Evolutionary conservation across 2,797 vertebrate species (phyloP), one percentile per base, ranked within the genome.

Genomic region (Distichodus sexfasciatus): DNA sequence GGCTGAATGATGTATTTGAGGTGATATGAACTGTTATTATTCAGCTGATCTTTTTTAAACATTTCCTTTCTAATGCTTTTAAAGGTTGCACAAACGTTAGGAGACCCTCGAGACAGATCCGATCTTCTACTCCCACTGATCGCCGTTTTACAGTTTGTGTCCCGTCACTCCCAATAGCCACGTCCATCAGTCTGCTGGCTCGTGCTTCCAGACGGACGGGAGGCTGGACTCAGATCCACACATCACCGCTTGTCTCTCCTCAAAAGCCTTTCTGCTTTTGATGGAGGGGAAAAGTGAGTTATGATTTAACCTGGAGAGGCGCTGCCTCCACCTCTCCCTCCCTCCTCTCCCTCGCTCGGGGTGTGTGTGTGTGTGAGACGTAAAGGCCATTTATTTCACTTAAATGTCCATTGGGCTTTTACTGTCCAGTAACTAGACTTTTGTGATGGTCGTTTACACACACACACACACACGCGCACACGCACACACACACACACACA

Each of bases 371-470:
- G 19, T 58, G 53, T 31, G 15, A 43, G 40, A 72, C 47, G 78
- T 47, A 58, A 59, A 66, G 82, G 71, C 80, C 80, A 85, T 89
- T 90, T 87, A 80, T 82, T 83, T 78, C 85, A 85, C 83, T 87
- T 86, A 82, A 80, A 79, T 76, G 75, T 71, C 84, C 79, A 65
- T 75, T 79, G 71, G 74, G 80, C 82, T 84, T 84, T 82, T 74
- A 77, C 77, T 81, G 85, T 84, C 87, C 86, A 83, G 78, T 79
- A 70, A 75, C 76, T 78, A 82, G 67, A 70, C 70, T 75, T 53
- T 74, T 76, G 78, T 84, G 79, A 84, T 83, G 82, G 74, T 84
- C 81, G 87, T 89, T 90, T 86, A 75, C 24, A 8, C 40, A 41
- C 38, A 41, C 31, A 28, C 40, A 26, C 38, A 6, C 62, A 50